Evolutionary conservation across 2,797 vertebrate species (phyloP).

Genomic region (Tachyglossus aculeatus): DNA sequence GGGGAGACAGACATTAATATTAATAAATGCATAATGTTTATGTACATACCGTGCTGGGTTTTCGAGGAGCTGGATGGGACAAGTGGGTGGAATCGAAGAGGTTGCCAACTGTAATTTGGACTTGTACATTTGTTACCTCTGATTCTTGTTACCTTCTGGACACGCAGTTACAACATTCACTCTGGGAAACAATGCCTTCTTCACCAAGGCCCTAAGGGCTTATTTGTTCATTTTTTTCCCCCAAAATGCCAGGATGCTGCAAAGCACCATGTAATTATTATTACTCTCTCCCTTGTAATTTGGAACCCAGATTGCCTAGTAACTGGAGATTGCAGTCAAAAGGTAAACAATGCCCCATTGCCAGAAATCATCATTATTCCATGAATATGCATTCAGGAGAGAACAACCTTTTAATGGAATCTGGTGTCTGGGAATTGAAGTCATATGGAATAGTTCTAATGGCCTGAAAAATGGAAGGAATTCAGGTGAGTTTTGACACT

Average conservation of each 20-base stretch:
- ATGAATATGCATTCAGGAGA: neutral
- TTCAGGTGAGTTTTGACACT: conserved; percentile 5
- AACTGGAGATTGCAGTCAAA: conserved; percentile 18
- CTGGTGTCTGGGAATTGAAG: conserved; percentile 21
- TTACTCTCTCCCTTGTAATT: neutral
- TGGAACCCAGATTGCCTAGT: neutral
- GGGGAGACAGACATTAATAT: too few species aligned
- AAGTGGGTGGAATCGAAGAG: conserved; percentile 8
- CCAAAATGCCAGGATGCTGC: neutral
- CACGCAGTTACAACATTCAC: neutral
- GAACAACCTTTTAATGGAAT: conserved; percentile 14
- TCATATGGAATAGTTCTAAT: conserved; percentile 36
- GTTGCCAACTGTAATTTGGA: conserved; percentile 17
- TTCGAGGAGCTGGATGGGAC: conserved; percentile 4
- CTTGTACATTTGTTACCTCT: neutral
- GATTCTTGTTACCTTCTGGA: neutral
- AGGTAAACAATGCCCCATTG: neutral
- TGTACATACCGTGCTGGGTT: conserved; percentile 5
- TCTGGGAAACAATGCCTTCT: neutral
- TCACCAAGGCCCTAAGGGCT: neutral
- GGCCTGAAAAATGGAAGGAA: conserved; percentile 12
- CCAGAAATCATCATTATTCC: conserved; percentile 29
- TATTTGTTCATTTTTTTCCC: conserved; percentile 29
- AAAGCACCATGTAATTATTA: conserved; percentile 23
- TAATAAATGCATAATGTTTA: too few species aligned